These are phyloP conservation scores for Erebia epiphron DNA, from an alignment of 2,888 invertebrate species.

Conservation along the genomic window DNA sequence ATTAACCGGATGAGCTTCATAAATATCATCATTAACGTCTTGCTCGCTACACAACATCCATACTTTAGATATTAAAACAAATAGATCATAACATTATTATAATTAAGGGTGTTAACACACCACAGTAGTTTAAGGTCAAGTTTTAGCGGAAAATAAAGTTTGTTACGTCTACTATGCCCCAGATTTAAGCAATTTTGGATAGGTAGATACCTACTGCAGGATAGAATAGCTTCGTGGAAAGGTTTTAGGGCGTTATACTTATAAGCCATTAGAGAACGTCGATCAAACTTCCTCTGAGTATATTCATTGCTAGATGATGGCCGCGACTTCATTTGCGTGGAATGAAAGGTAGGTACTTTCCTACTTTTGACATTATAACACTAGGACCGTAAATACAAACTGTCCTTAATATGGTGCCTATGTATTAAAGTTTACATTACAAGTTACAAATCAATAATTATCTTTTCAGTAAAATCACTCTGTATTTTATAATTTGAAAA, in stretches of 20 bases:
- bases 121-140: not conserved
- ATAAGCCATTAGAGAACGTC: not conserved
- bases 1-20: slow-evolving; percentile 34
- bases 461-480: too few relatives aligned
- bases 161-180: not conserved
- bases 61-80: slow-evolving; percentile 25
- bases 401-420: too few relatives aligned
- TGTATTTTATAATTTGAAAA: not conserved
- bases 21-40: slow-evolving; percentile 43
- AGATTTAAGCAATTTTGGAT: not conserved
- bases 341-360: not conserved
- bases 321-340: too few relatives aligned
- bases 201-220: not conserved
- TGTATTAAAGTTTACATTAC: too few relatives aligned
- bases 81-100: not conserved
- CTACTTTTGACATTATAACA: too few relatives aligned
- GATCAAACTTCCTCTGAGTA: not conserved
- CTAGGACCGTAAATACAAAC: too few relatives aligned
- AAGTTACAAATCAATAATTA: too few relatives aligned
- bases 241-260: not conserved
- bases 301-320: too few relatives aligned
- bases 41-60: slow-evolving; percentile 33
- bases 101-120: slow-evolving; percentile 10
- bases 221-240: not conserved
- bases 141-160: not conserved